Evolutionary conservation across 2,888 invertebrate genomes (phyloP).

Genomic region (Amphipyra berbera): DNA sequence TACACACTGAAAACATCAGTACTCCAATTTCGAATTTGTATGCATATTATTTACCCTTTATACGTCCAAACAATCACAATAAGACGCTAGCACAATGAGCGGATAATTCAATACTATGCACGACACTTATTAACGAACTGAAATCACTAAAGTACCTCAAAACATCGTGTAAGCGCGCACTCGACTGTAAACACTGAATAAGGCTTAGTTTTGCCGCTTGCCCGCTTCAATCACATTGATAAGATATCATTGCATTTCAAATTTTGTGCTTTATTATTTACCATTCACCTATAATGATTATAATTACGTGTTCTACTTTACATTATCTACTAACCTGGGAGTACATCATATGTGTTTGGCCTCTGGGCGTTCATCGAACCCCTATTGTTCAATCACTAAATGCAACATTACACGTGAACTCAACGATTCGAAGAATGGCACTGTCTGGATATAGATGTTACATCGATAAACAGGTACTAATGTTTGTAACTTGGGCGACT

Average conservation of each 20-base stretch:
- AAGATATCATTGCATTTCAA: constrained; percentile 74
- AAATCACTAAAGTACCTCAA: constrained; percentile 70
- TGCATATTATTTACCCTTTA: constrained; percentile 37
- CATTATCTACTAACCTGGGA: constrained; percentile 74
- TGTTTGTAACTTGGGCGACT: constrained; percentile 56
- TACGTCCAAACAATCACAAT: constrained; percentile 54
- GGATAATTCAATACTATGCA: constrained; percentile 66
- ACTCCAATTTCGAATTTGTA: constrained; percentile 24
- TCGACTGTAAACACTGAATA: constrained; percentile 67
- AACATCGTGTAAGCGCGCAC: constrained; percentile 72
- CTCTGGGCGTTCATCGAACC: constrained; percentile 78
- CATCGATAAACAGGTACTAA: constrained; percentile 66
- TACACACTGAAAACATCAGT: constrained; percentile 42
- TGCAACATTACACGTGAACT: constrained; percentile 65
- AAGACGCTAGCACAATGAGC: constrained; percentile 64
- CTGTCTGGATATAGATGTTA: constrained; percentile 56
- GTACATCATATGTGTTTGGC: constrained; percentile 70
- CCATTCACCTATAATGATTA: constrained; percentile 59
- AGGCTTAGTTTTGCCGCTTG: constrained; percentile 61
- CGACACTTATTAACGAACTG: constrained; percentile 56
- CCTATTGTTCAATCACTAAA: constrained; percentile 61
- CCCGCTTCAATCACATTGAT: constrained; percentile 72
- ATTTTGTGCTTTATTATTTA: constrained; percentile 63
- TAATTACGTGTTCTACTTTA: constrained; percentile 41
- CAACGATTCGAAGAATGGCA: constrained; percentile 61